A percentile compares a stretch with the other conserved stretches of the same genome.
Conservation (phyloP, 2,888 invertebrate species). For the Dorcus hopei region DNA sequence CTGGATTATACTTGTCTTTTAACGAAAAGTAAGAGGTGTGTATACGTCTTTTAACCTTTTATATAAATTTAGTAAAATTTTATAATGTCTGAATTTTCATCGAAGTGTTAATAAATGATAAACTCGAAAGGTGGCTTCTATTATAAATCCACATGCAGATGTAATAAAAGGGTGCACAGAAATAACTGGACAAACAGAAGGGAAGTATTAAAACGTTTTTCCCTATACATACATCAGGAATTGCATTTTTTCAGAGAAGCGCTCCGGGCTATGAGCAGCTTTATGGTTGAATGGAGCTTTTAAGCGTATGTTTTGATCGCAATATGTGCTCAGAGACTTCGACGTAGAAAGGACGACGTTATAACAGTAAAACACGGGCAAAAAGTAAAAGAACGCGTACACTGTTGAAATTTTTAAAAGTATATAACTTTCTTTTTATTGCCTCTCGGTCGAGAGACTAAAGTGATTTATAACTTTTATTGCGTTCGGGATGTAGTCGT, state of each 20-base stretch:
- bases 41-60: too few species aligned
- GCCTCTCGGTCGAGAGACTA: background rate
- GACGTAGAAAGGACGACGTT: constrained; percentile 20
- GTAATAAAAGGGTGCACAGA: background rate
- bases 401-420: background rate
- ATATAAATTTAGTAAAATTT: too few species aligned
- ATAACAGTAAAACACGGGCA: constrained; percentile 16
- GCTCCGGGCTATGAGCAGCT: constrained; percentile 34
- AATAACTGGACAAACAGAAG: constrained; percentile 7
- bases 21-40: too few species aligned
- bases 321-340: constrained; percentile 27
- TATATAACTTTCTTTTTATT: background rate
- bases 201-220: constrained; percentile 10
- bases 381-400: background rate
- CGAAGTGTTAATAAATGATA: too few species aligned
- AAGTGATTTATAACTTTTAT: too few species aligned
- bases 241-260: constrained; percentile 26
- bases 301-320: constrained; percentile 35
- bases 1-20: too few species aligned
- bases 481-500: too few species aligned
- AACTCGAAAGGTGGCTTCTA: too few species aligned
- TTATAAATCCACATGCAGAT: background rate
- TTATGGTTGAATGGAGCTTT: constrained; percentile 34
- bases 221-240: constrained; percentile 19
- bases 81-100: too few species aligned